Evolutionary conservation across 2,113 vertebrate species (phyloP).

Genomic region (Syrmaticus mikado): DNA sequence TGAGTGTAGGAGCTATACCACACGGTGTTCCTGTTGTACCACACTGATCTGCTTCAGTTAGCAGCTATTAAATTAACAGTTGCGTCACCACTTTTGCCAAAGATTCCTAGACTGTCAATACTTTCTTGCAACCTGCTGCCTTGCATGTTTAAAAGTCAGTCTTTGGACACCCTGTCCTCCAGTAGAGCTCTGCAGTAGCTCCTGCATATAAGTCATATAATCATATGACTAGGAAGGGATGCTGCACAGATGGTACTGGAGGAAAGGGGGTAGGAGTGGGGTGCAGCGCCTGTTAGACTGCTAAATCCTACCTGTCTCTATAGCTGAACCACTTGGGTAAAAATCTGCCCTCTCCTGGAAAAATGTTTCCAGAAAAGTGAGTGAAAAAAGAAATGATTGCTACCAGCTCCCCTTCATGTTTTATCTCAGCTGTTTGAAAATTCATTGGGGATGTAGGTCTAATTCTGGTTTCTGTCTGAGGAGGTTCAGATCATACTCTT

Average conservation of each 20-base stretch:
- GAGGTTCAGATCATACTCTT: not conserved
- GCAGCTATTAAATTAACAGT: slow-evolving; percentile 1
- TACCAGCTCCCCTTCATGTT: not conserved
- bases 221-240: not conserved
- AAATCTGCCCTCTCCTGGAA: not conserved
- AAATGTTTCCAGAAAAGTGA: not conserved
- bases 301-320: not conserved
- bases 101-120: not conserved
- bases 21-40: not conserved
- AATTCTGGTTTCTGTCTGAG: not conserved
- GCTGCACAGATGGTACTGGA: not conserved
- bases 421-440: not conserved
- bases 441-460: not conserved
- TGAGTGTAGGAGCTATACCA: not conserved
- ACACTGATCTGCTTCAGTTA: not conserved
- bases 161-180: not conserved
- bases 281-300: not conserved
- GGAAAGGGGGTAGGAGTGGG: not conserved
- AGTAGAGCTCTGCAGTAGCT: not conserved
- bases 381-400: not conserved
- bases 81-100: not conserved
- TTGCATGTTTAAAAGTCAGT: not conserved
- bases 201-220: not conserved
- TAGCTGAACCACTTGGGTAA: not conserved
- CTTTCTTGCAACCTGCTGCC: not conserved